A percentile compares a stretch with the other conserved stretches of the same genome.
These are phyloP conservation scores for Trichogramma pretiosum DNA, from an alignment of 1,140 invertebrate species.

Conservation along the genomic window DNA sequence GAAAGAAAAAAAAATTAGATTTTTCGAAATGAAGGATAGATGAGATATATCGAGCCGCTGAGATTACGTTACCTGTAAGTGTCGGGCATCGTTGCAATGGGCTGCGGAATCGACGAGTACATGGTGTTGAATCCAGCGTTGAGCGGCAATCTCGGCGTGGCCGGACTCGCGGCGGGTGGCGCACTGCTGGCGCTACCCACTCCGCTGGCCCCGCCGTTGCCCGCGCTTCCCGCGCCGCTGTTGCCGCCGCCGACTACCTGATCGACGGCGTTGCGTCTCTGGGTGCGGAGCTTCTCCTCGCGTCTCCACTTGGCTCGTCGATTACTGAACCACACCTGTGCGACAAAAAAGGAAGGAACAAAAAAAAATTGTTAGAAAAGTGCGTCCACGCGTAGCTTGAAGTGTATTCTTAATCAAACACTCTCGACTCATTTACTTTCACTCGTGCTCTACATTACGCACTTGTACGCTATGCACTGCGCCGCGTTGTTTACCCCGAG, in stretches of 20 bases:
- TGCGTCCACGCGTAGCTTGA: too few species aligned
- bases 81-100: constrained; percentile 87
- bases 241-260: constrained; percentile 42
- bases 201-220: too few species aligned
- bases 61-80: constrained; percentile 69
- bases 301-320: constrained; percentile 95
- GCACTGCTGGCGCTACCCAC: constrained; percentile 48
- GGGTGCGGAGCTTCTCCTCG: constrained; percentile 93
- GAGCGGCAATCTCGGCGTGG: constrained; percentile 62
- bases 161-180: constrained; percentile 51
- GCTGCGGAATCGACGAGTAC: constrained; percentile 91
- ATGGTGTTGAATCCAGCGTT: constrained; percentile 88
- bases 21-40: too few species aligned
- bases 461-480: background rate
- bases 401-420: too few species aligned
- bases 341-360: too few species aligned
- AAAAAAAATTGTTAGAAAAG: too few species aligned
- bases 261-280: constrained; percentile 61
- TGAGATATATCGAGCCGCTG: too few species aligned
- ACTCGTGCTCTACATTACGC: background rate
- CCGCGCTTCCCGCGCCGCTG: constrained; percentile 37
- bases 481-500: too few species aligned
- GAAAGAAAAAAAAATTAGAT: too few species aligned
- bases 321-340: constrained; percentile 99
- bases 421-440: too few species aligned